Evolutionary conservation across 2,888 invertebrate species (phyloP), one percentile per base, ranked within the genome.

Genomic region (Ganaspis brasiliensis): DNA sequence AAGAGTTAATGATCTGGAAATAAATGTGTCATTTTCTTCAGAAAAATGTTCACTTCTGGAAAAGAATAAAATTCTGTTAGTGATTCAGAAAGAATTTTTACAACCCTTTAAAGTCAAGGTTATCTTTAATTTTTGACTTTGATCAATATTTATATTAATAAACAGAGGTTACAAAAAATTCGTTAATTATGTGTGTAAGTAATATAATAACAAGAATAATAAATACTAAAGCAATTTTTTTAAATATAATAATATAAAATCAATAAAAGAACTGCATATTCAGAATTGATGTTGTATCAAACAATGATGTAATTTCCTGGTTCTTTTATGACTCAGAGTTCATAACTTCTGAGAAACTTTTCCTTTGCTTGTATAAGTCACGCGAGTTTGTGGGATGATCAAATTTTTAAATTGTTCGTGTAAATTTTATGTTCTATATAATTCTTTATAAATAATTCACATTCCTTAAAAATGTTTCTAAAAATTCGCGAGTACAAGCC

Each of bases 291-390:
- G 21, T 56, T 56, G 21, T 24, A 56, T 56, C 56, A 56, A 56
- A 12, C 10, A 21, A 21, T 56, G 56, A 56, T 56, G 56, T 56
- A 56, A 56, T 56, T 56, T 14, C 5, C 24, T 1, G 12, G 21
- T 56, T 21, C 35, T 61, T 8, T 37, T 61, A 37, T 61, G 61
- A 61, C 37, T 61, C 61, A 61, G 61, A 61, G 37, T 61, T 37
- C 21, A 19, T 19, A 31, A 16, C 61, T 31, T 37, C 10, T 61
- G 37, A 61, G 4, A 12, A 35, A 37, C 16, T 35, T 37, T 35
- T 12, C 10, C 35, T 61, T 61, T 1, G 12, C 16, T 24, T 61
- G 12, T 31, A n/a, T 59, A 59, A 31, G 61, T 61, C 61, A 61
- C 61, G 21, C 3, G 37, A 37, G 16, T 37, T 31, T 35, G 12